These are phyloP conservation scores for Sesia apiformis DNA, from an alignment of 2,888 invertebrate genomes.

Conservation along the genomic window DNA sequence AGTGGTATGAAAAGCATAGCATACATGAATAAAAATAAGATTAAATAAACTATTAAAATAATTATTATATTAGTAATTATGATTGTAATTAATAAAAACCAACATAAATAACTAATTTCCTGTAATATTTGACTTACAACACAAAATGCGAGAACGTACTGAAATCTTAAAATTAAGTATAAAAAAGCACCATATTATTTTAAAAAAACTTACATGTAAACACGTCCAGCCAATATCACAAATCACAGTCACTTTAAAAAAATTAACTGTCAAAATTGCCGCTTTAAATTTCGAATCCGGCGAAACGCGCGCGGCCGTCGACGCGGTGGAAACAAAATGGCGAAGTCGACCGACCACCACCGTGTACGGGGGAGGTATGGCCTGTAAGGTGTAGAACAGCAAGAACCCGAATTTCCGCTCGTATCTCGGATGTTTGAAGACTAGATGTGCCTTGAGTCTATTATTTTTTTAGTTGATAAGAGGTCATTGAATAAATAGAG, in stretches of 20 bases:
- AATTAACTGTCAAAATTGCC: neutral
- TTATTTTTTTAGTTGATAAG: neutral
- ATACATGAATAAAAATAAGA: too few species aligned
- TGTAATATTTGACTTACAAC: too few species aligned
- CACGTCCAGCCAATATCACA: neutral
- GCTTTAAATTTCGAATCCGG: neutral
- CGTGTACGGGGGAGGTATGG: slow-evolving; percentile 26
- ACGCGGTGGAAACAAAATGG: neutral
- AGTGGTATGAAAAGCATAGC: too few species aligned
- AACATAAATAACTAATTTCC: too few species aligned
- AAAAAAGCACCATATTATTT: too few species aligned
- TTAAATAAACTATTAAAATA: too few species aligned
- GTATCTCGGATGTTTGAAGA: slow-evolving; percentile 1
- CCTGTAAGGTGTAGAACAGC: slow-evolving; percentile 8
- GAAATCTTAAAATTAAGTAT: too few species aligned
- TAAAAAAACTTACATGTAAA: neutral
- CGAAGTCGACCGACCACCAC: slow-evolving; percentile 21
- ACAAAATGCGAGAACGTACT: too few species aligned
- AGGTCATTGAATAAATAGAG: neutral
- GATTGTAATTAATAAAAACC: too few species aligned
- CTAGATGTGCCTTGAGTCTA: neutral
- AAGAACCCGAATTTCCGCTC: slow-evolving; percentile 11
- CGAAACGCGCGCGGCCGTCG: neutral
- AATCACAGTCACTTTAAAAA: neutral
- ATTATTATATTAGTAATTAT: too few species aligned